A percentile compares a stretch with the other conserved stretches of the same genome.
Conservation (phyloP, 2,797 vertebrate species). For the Sebastes diploproa region DNA sequence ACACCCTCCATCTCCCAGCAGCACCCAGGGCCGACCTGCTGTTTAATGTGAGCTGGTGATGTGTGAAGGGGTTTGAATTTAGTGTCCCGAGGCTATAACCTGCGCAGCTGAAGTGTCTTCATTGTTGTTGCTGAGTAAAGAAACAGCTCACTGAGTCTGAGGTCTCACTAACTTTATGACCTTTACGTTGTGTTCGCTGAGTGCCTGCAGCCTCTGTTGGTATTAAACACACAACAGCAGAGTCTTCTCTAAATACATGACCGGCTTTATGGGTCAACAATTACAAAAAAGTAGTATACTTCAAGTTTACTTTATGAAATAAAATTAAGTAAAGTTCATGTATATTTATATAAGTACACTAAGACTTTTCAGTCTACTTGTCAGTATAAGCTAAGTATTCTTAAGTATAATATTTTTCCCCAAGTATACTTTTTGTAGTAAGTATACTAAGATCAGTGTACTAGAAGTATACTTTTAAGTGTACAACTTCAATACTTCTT, state of each 20-base stretch:
- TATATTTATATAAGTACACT: too few relatives aligned
- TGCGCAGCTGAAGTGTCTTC: neutral
- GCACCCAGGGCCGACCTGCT: neutral
- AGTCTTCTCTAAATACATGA: neutral
- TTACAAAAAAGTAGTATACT: too few relatives aligned
- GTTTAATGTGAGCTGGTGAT: slow-evolving; percentile 23
- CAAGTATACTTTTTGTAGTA: too few relatives aligned
- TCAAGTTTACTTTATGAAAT: too few relatives aligned
- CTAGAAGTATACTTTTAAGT: fast-evolving
- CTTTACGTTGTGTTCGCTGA: neutral
- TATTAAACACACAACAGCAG: neutral
- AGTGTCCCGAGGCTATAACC: slow-evolving; percentile 16
- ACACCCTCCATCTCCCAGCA: slow-evolving; percentile 58
- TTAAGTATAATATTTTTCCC: too few relatives aligned
- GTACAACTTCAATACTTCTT: too few relatives aligned
- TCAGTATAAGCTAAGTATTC: too few relatives aligned
- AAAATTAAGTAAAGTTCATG: too few relatives aligned
- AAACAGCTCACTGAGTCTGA: neutral
- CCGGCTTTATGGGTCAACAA: neutral
- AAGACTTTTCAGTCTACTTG: too few relatives aligned
- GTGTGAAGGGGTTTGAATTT: slow-evolving; percentile 37
- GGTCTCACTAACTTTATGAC: neutral
- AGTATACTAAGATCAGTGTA: fast-evolving
- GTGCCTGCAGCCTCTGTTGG: neutral
- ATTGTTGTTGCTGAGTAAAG: neutral